Evolutionary conservation across 2,888 invertebrate genomes (phyloP), one percentile per base, ranked within the genome.

Genomic region (Rhorus exstirpatorius): DNA sequence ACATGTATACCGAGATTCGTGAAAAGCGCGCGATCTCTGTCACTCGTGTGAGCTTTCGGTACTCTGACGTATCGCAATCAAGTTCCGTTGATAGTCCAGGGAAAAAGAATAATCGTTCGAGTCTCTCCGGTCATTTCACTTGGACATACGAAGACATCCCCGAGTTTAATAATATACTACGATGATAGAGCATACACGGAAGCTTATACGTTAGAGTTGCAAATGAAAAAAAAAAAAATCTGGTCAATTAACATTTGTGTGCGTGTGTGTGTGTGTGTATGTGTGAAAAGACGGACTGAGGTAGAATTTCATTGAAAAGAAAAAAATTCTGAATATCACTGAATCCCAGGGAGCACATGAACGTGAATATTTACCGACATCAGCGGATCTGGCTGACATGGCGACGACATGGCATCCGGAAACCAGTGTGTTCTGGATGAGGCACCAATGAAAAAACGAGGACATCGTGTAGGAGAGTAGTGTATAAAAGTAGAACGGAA

Each of bases 71-170:
- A 61, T 63, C 7, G 79, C 67, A 70, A 68, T 74, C 53, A 68
- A 61, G 70, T 19, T n/a, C 60, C 41, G 72, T 79, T 67, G 68
- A 76, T 85, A 70, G 80, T 83, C 70, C 74, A 70, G 65, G 49
- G 17, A 71, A 24, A 46, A 65, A 74, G 75, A 35, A 79, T 82
- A 75, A 82, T 82, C 55, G 67, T 17, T 2, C 7, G 17, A 26
- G 35, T 68, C 72, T 77, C 75, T 49, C 58, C 51, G 67, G 67
- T 51, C 67, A 51, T 67, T 51, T 35, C 17, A 67, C 67, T 49
- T 51, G 51, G 31, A 51, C 49, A 51, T 67, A 35, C 51, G 31
- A 31, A 17, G 51, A 49, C 67, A 49, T 35, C 21, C 51, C 35
- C 67, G 12, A 21, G 49, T 49, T 31, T 51, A 76, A 76, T 76